Evolutionary conservation across 2,888 invertebrate genomes (phyloP).

Genomic region (Cheilosia vulpina): DNA sequence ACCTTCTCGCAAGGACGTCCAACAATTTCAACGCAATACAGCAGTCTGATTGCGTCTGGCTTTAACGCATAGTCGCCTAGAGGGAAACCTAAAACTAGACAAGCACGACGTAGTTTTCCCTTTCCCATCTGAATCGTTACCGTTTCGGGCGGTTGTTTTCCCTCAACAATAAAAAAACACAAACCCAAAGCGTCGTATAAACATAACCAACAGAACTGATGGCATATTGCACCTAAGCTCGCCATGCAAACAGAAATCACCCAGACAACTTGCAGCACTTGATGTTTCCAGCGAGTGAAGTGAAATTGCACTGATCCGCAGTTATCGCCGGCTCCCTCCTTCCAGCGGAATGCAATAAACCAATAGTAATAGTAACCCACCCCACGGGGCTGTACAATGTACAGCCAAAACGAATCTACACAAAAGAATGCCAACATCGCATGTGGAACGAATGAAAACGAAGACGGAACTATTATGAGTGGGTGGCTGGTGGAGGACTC

Average conservation of each 20-base stretch:
- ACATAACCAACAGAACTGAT: slow-evolving; percentile 49
- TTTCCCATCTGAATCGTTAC: slow-evolving; percentile 13
- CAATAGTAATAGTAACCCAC: slow-evolving; percentile 14
- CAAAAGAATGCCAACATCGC: slow-evolving; percentile 46
- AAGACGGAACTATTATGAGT: slow-evolving; percentile 71
- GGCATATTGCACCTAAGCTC: slow-evolving; percentile 44
- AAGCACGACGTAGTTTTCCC: background rate
- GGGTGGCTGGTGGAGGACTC: slow-evolving; percentile 21
- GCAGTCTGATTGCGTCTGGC: slow-evolving; percentile 19
- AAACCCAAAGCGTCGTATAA: slow-evolving; percentile 35
- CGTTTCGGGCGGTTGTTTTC: slow-evolving; percentile 30
- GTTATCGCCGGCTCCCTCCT: slow-evolving; percentile 41
- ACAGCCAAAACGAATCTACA: background rate
- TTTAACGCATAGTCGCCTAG: slow-evolving; percentile 52
- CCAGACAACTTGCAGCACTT: slow-evolving; percentile 31
- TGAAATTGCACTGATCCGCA: slow-evolving; percentile 62
- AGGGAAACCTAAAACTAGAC: slow-evolving; percentile 41
- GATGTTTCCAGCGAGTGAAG: slow-evolving; percentile 51
- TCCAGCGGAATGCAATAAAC: slow-evolving; percentile 60
- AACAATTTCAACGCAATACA: slow-evolving; percentile 8
- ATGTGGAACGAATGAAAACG: slow-evolving; percentile 74
- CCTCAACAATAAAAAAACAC: slow-evolving; percentile 54
- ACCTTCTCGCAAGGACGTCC: slow-evolving; percentile 67
- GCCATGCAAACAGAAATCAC: slow-evolving; percentile 41
- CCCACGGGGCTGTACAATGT: background rate